phyloP scores from a whole-genome alignment of 2,888 invertebrate species.

The Apotomis capreana region DNA sequence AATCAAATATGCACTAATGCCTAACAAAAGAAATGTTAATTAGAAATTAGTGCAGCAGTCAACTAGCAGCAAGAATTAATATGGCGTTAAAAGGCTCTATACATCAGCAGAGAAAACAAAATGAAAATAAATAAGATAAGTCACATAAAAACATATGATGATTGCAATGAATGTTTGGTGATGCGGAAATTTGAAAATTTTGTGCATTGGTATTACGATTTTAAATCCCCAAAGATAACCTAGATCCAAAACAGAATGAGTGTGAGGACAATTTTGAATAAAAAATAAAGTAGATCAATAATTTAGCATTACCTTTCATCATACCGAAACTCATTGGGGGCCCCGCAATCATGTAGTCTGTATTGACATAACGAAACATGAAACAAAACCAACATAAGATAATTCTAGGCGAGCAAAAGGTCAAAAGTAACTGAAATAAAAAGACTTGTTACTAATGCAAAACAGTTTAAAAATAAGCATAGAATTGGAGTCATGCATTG shows the following conservation, averaged over 20 bases:
- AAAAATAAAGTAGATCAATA: slow-evolving; percentile 65
- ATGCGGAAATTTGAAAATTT: slow-evolving; percentile 66
- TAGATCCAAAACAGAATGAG: slow-evolving; percentile 71
- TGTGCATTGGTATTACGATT: slow-evolving; percentile 63
- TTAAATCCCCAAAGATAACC: slow-evolving; percentile 74
- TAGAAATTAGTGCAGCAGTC: slow-evolving; percentile 62
- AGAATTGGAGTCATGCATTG: slow-evolving; percentile 75
- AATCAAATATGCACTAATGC: slow-evolving; percentile 64
- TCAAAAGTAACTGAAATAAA: slow-evolving; percentile 61
- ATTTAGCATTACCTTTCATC: slow-evolving; percentile 89
- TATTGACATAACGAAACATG: slow-evolving; percentile 88
- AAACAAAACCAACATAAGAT: slow-evolving; percentile 88
- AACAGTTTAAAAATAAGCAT: slow-evolving; percentile 62
- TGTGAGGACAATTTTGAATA: slow-evolving; percentile 74
- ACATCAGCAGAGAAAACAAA: slow-evolving; percentile 59
- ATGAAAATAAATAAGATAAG: slow-evolving; percentile 45
- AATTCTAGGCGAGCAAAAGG: slow-evolving; percentile 79
- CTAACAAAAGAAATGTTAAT: slow-evolving; percentile 58
- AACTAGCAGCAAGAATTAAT: slow-evolving; percentile 55
- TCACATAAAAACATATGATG: slow-evolving; percentile 54
- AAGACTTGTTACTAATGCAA: slow-evolving; percentile 67
- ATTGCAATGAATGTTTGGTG: slow-evolving; percentile 56
- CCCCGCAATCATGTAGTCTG: slow-evolving; percentile 89
- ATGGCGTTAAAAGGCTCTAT: slow-evolving; percentile 69
- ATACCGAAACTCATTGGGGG: slow-evolving; percentile 93